Evolutionary conservation across 1,140 invertebrate species (phyloP), one percentile per base, ranked within the genome.

Genomic region (silkworm (Bombyx mori)): DNA sequence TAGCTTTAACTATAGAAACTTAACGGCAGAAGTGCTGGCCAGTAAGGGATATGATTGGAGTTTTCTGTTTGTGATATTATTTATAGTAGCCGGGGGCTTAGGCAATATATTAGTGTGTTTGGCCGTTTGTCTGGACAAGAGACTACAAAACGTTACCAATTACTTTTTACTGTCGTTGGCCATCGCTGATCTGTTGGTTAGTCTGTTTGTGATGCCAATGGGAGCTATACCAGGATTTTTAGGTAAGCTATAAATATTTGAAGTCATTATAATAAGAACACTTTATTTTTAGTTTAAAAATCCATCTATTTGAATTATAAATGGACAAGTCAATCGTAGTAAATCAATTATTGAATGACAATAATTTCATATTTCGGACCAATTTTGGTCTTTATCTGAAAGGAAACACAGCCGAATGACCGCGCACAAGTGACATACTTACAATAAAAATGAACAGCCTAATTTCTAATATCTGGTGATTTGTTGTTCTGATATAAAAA

Each of bases 121-220:
- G 63, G 96, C 96, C 0, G 93, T 99, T 42, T 93, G 93, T 59
- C 83, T 95, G 53, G 96, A 98, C 86, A 91, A 93, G 54, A 89
- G 92, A 67, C 90, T 99, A 64, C 94, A 98, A 76, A 97, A 97
- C 70, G 94, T 98, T 26, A 98, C 97, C 50, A 98, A 99, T 88
- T 97, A 97, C 82, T 97, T 99, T 82, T 91, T 99, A 54, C 89
- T 98, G 55, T 98, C 97, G 44, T 85, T 99, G 77, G 96, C 97
- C 8, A 92, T 98, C 49, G 96, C 97, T 43, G 97, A 99, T 88
- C 89, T 99, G 18, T 89, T 99, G 48, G 97, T 99, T 70, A 95
- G 94, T 69, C 83, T 96, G 49, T 93, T 97, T 76, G 96, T 97
- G 7, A 97, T 97, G 95, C 96, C 96, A 6, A 90, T 97, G 75